phyloP scores from a whole-genome alignment of 2,797 vertebrate genomes.

The Apogon talboti region DNA sequence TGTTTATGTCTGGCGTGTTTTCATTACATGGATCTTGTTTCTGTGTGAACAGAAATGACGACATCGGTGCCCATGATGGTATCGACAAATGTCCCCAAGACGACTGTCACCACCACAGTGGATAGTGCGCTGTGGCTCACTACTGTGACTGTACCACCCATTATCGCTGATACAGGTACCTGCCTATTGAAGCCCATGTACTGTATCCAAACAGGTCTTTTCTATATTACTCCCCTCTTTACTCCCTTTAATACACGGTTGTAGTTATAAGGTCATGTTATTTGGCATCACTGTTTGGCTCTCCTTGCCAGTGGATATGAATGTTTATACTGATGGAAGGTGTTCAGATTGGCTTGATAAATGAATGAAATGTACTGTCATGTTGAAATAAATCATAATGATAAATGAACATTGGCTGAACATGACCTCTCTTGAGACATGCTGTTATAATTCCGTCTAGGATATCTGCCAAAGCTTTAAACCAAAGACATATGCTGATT shows the following conservation, averaged over 20 bases:
- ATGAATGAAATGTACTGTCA: slow-evolving; percentile 38
- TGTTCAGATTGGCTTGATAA: slow-evolving; percentile 26
- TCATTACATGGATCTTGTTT: slow-evolving; percentile 10
- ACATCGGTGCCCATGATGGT: slow-evolving; percentile 68
- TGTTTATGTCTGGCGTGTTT: slow-evolving; percentile 29
- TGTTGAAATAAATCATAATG: slow-evolving; percentile 29
- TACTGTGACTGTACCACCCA: slow-evolving; percentile 63
- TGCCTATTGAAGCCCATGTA: slow-evolving; percentile 2
- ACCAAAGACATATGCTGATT: slow-evolving; percentile 28
- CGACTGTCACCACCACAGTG: slow-evolving; percentile 29
- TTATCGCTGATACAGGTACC: slow-evolving; percentile 76
- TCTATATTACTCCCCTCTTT: not conserved
- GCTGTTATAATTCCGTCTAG: slow-evolving; percentile 1
- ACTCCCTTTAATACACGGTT: not conserved
- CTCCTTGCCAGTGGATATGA: slow-evolving; percentile 15
- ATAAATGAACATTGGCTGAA: slow-evolving; percentile 36
- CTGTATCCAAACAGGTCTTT: not conserved
- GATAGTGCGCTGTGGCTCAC: slow-evolving; percentile 62
- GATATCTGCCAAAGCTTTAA: slow-evolving; percentile 14
- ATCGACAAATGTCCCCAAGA: slow-evolving; percentile 59
- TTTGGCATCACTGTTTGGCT: slow-evolving; percentile 23
- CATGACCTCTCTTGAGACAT: slow-evolving; percentile 13
- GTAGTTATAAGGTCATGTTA: not conserved
- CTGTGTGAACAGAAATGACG: slow-evolving; percentile 71
- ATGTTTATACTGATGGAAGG: slow-evolving; percentile 29